phyloP scores from a whole-genome alignment of 92 coral and sea anemone genomes.

The Zoanthus sociatus region DNA sequence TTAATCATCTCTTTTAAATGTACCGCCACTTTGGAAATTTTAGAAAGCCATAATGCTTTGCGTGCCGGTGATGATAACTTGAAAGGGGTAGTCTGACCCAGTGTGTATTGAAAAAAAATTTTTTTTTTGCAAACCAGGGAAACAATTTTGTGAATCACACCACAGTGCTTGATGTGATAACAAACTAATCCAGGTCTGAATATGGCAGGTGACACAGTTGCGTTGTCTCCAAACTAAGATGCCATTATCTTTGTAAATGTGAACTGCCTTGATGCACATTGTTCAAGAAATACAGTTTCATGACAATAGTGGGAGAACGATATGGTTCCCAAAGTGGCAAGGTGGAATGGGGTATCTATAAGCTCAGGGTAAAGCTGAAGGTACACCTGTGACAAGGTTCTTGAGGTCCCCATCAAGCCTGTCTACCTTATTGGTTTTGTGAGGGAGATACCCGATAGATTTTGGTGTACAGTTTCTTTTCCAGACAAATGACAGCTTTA shows the following conservation, averaged over 20 bases:
- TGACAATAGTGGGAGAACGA: constrained; percentile 10
- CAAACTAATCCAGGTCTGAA: constrained; percentile 51
- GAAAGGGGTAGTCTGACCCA: too few relatives aligned
- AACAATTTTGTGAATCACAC: too few relatives aligned
- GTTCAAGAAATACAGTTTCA: background rate
- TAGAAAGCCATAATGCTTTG: too few relatives aligned
- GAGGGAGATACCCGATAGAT: constrained; percentile 23
- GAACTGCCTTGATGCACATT: constrained; percentile 17
- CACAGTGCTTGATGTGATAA: constrained; percentile 4
- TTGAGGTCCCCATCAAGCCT: constrained; percentile 30
- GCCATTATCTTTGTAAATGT: constrained; percentile 30
- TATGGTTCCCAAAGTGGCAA: constrained; percentile 34
- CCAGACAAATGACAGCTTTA: background rate
- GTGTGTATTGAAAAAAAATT: too few relatives aligned
- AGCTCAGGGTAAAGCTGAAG: constrained; percentile 14
- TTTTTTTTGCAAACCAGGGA: too few relatives aligned
- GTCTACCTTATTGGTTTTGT: constrained; percentile 26
- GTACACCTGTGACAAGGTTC: constrained; percentile 9
- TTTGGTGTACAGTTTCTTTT: constrained; percentile 36
- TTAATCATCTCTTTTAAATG: too few relatives aligned
- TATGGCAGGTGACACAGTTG: constrained; percentile 28
- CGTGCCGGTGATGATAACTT: too few relatives aligned
- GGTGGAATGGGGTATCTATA: background rate
- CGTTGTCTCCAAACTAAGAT: constrained; percentile 45
- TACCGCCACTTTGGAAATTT: too few relatives aligned